Conservation (phyloP, 2,888 invertebrate genomes). For the Campoplex nolae region DNA sequence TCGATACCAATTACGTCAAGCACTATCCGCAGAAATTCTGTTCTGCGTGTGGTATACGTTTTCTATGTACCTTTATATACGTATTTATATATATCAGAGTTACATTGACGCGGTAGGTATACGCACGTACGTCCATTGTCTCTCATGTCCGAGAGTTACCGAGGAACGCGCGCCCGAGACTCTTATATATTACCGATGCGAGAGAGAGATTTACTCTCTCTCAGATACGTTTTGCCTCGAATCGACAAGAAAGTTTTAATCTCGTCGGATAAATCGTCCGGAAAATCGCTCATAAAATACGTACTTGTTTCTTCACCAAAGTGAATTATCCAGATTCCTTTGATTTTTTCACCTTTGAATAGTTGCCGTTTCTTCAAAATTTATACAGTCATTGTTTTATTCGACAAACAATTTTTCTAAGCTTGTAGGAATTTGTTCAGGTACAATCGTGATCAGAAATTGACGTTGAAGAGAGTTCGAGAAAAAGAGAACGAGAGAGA, state of each 20-base stretch:
- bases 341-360: neutral
- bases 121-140: slow-evolving; percentile 67
- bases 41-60: slow-evolving; percentile 49
- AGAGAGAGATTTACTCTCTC: slow-evolving; percentile 30
- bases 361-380: neutral
- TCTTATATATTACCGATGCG: slow-evolving; percentile 26
- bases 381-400: neutral
- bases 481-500: neutral
- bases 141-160: slow-evolving; percentile 49
- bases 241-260: slow-evolving; percentile 58
- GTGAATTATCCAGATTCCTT: slow-evolving; percentile 1
- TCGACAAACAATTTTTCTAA: neutral
- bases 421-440: neutral
- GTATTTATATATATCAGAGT: slow-evolving; percentile 9
- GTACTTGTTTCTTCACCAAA: neutral
- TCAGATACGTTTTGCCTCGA: slow-evolving; percentile 14
- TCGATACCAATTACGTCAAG: slow-evolving; percentile 66
- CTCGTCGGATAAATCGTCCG: slow-evolving; percentile 43
- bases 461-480: neutral
- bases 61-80: neutral
- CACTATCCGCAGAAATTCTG: slow-evolving; percentile 65
- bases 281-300: slow-evolving; percentile 30
- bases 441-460: neutral
- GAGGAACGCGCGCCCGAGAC: slow-evolving; percentile 51
- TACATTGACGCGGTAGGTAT: slow-evolving; percentile 59